Percentiles rank a stretch among this genome's conserved stretches.
These are phyloP conservation scores for Holothuria scabra DNA, from an alignment of 53 echinoderm and acorn worm species.

Conservation along the genomic window DNA sequence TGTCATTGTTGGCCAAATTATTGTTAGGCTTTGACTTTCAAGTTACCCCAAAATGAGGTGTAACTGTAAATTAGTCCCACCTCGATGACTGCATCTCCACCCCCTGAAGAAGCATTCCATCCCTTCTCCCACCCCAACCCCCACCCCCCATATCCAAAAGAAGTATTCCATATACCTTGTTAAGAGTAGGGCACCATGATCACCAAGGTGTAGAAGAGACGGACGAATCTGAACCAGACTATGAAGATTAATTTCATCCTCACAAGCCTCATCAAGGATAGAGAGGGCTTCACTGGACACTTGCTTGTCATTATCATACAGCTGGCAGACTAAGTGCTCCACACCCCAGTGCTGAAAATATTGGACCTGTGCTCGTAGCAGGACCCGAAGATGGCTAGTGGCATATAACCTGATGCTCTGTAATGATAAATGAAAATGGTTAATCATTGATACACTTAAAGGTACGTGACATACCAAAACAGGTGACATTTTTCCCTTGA, in stretches of 20 bases:
- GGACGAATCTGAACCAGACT: constrained; percentile 95
- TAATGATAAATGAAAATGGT: background rate
- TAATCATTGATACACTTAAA: no score
- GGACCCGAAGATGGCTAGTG: constrained; percentile 82
- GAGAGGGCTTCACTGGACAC: constrained; percentile 79
- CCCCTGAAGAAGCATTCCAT: no score
- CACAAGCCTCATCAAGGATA: constrained; percentile 94
- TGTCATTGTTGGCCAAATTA: no score
- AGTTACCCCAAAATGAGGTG: no score
- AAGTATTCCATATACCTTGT: constrained; percentile 68
- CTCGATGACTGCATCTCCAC: no score
- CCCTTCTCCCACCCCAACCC: no score
- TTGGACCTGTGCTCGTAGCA: constrained; percentile 80
- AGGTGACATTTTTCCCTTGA: no score
- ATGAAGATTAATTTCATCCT: constrained; percentile 92
- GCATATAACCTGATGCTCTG: constrained; percentile 88
- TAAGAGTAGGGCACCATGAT: constrained; percentile 85
- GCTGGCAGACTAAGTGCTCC: constrained; percentile 83
- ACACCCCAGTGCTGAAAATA: constrained; percentile 98
- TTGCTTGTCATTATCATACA: constrained; percentile 75
- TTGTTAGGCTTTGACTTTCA: no score
- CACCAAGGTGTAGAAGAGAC: constrained; percentile 90
- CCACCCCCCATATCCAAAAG: no score
- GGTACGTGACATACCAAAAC: no score
- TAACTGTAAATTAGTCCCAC: no score